Evolutionary conservation across 1,140 invertebrate genomes (phyloP), one percentile per base, ranked within the genome.

Genomic region (Colletes latitarsis): DNA sequence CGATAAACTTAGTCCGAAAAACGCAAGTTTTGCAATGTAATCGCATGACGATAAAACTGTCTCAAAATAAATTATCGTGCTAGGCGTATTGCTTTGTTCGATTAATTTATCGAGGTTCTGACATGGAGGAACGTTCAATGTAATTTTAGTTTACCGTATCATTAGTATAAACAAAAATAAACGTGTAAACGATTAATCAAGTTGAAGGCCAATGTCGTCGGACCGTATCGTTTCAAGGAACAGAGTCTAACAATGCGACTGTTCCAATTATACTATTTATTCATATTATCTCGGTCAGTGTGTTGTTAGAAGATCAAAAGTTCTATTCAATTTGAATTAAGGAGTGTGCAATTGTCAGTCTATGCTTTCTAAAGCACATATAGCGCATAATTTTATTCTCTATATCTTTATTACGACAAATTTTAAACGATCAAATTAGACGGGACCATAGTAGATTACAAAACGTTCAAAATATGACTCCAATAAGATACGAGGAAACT

Each of bases 281-380:
- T 12, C 19, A 4, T 14, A 41, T 52, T 72, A 78, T 71, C 68
- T 72, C 3, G 49, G 6, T 63, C 41, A 46, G 55, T 39, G 39
- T 63, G 39, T 63, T n/a, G 30, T 19, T 53, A 39, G 15, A 19
- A 39, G 39, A 78, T 78, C 46, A 46, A 71, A 78, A 39, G 58
- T 72, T 78, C 41, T 5, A 53, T 64, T 78, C 49, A 30, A 55
- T 46, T 64, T 1, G 43, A 63, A 72, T 46, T 49, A 63, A 66
- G 3, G n/a, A 17, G 12, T 4, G 4, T 6, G 3, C 58, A 41
- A 41, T 63, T 17, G 12, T 41, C 14, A 63, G 21, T 39, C 5
- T 10, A n/a, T 14, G 21, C 30, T 17, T 63, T 39, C 30, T 63
- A 2, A 9, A 41, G 30, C 14, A 63, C 9, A 9, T 14, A 30